Evolutionary conservation across 1,140 invertebrate species (phyloP), one percentile per base, ranked within the genome.

Genomic region (Papilio polytes): DNA sequence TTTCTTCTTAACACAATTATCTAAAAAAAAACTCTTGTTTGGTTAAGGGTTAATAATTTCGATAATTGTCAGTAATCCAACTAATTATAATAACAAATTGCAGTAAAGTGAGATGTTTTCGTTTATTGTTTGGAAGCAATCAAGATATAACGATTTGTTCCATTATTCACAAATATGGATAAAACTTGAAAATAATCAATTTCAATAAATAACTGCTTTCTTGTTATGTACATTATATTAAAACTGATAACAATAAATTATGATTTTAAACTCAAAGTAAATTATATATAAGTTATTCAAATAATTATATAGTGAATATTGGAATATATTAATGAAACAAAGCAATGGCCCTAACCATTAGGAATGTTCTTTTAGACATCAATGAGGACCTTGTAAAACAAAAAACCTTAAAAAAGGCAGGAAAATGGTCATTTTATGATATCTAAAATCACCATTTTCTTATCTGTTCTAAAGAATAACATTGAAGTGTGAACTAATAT

Each of bases 341-440:
- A 86, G 91, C 91, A 92, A 93, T 93, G 91, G 90, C 86, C 85
- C 85, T 82, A 88, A 90, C 88, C 87, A 87, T 85, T 89, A 88
- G 85, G 83, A 84, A 88, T 91, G 89, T 90, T 91, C 85, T 85
- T 83, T 83, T 85, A 87, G 89, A 85, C 83, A 86, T 83, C 56
- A 18, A 66, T 41, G 77, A 63, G 46, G 36, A 78, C 41, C 77
- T 78, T 78, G 77, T 66, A 51, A 51, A 74, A 48, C 9, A 74
- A n/a, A 56, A 56, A n/a, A 48, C 0, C 8, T 20, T 20, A 9
- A 18, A 56, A 56, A 56, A 56, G 53, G 53, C n/a, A 56, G 20
- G 53, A 56, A 56, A 56, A 56, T 56, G n/a, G 8, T 56, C 9
- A 56, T 9, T 20, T 4, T 51, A 6, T 9, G n/a, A 20, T 2